Evolutionary conservation across 2,113 vertebrate genomes (phyloP).

Genomic region (Festucalex cinctus): DNA sequence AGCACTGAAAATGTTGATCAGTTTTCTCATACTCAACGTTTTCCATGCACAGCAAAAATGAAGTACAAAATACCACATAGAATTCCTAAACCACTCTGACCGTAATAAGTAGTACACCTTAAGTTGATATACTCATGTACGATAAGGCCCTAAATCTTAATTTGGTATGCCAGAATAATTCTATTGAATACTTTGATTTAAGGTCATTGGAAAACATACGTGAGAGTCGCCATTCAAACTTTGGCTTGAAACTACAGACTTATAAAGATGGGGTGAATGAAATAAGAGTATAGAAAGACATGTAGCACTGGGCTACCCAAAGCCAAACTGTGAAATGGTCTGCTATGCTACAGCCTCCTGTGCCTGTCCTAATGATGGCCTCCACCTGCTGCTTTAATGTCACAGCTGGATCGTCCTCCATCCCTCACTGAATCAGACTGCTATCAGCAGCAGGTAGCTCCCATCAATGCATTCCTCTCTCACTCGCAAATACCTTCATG

Average conservation of each 20-base stretch:
- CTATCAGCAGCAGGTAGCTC: slow-evolving; percentile 71
- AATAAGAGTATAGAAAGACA: slow-evolving; percentile 35
- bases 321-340: slow-evolving; percentile 52
- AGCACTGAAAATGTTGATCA: background rate
- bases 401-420: slow-evolving; percentile 95
- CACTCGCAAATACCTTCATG: slow-evolving; percentile 28
- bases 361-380: slow-evolving; percentile 96
- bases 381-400: slow-evolving; percentile 99
- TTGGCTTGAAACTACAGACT: slow-evolving; percentile 20
- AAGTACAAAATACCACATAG: background rate
- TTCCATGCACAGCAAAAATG: background rate
- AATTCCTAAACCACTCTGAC: background rate
- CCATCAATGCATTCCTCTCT: slow-evolving; percentile 46
- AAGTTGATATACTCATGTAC: background rate
- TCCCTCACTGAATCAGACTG: slow-evolving; percentile 84
- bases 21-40: background rate
- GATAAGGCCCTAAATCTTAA: background rate
- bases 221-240: slow-evolving; percentile 37
- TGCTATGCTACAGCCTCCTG: slow-evolving; percentile 78
- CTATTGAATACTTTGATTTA: background rate
- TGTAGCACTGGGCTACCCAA: slow-evolving; percentile 49
- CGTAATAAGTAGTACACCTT: background rate
- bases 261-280: slow-evolving; percentile 30
- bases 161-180: background rate
- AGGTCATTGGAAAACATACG: slow-evolving; percentile 16